A percentile compares a stretch with the other conserved stretches of the same genome.
Evolutionary conservation across 1,140 invertebrate genomes (phyloP).

Genomic region (Nasonia giraulti): DNA sequence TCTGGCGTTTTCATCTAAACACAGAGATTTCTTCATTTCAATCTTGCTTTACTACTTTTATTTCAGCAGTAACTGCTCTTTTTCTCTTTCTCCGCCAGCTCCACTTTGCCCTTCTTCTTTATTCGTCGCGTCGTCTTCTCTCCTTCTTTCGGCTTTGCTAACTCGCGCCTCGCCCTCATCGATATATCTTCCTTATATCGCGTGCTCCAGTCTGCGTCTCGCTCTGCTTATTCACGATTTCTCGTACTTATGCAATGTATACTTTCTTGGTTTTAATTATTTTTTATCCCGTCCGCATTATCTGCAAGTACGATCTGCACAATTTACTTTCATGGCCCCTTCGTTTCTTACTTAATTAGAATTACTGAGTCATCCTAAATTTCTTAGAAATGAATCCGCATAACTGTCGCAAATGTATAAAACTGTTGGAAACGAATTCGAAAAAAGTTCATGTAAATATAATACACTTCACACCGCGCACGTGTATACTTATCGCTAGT

Average conservation of each 20-base stretch:
- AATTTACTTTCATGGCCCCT: neutral
- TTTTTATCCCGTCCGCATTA: neutral
- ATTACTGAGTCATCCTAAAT: too few relatives aligned
- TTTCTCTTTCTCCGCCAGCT: neutral
- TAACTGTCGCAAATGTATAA: too few relatives aligned
- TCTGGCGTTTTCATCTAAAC: constrained; percentile 10
- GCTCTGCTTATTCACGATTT: neutral
- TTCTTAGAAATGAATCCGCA: too few relatives aligned
- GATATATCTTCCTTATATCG: constrained; percentile 25
- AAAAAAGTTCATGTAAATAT: too few relatives aligned
- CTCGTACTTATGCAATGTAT: neutral
- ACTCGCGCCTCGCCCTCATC: neutral
- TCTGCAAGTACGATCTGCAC: neutral
- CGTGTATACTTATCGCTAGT: too few relatives aligned
- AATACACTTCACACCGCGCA: too few relatives aligned
- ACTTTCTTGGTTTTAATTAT: neutral
- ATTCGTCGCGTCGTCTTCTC: neutral
- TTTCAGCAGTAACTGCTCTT: neutral
- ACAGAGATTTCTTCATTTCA: constrained; percentile 23
- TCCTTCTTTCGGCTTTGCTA: neutral
- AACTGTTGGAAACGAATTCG: too few relatives aligned
- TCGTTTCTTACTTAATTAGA: neutral
- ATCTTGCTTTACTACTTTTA: constrained; percentile 19
- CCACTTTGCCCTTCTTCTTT: neutral
- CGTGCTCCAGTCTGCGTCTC: neutral